phyloP scores from a whole-genome alignment of 2,113 vertebrate species.

The Ibidorhyncha struthersii region DNA sequence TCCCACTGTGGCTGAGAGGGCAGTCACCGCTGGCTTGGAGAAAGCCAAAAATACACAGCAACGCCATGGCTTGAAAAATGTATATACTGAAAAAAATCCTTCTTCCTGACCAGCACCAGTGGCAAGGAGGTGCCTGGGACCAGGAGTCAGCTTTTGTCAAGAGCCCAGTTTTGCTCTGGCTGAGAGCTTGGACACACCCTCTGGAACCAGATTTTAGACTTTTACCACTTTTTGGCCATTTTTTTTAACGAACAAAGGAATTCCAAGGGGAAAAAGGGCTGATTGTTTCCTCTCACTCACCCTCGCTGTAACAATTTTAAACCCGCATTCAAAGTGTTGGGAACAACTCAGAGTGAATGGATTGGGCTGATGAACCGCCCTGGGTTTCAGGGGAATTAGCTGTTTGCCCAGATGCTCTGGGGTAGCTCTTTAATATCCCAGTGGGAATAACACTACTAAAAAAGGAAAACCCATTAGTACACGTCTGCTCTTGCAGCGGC shows the following conservation, averaged over 20 bases:
- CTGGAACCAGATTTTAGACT: background rate
- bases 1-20: rapidly evolving
- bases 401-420: conserved; percentile 48
- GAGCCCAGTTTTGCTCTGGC: background rate
- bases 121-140: background rate
- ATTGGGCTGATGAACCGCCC: background rate
- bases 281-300: background rate
- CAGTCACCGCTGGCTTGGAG: background rate
- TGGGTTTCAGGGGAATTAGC: conserved; percentile 11
- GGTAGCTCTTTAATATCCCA: conserved; percentile 39
- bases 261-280: background rate
- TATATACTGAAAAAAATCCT: background rate
- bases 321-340: background rate
- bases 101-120: background rate
- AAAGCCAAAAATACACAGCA: background rate
- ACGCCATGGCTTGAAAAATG: background rate
- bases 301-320: background rate
- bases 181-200: background rate
- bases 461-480: conserved; percentile 61
- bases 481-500: conserved; percentile 48
- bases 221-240: background rate
- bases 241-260: background rate
- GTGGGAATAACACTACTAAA: conserved; percentile 44
- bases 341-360: background rate
- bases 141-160: background rate